phyloP scores from a whole-genome alignment of 2,113 vertebrate genomes.

The Dermatemys mawii region DNA sequence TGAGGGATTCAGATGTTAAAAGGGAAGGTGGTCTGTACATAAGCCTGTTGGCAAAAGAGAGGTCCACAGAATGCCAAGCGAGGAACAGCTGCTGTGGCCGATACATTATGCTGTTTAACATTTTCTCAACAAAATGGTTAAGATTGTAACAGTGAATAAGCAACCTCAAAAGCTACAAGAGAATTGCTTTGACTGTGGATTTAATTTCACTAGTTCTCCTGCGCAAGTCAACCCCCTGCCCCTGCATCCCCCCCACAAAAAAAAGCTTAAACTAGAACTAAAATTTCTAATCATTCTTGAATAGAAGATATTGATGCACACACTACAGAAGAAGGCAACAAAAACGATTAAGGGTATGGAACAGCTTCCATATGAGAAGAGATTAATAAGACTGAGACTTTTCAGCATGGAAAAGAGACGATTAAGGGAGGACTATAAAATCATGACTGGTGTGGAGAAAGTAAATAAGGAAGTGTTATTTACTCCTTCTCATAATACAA shows the following conservation, averaged over 20 bases:
- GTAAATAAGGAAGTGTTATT: too few relatives aligned
- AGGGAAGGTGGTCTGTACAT: not conserved
- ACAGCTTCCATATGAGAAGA: too few relatives aligned
- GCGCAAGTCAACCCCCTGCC: not conserved
- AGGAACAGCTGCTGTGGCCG: not conserved
- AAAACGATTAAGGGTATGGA: too few relatives aligned
- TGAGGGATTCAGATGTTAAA: not conserved
- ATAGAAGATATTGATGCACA: rapidly evolving
- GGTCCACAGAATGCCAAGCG: not conserved
- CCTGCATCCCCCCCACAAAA: not conserved
- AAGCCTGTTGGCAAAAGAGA: not conserved
- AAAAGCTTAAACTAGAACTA: not conserved
- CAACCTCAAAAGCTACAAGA: not conserved
- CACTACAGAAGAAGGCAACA: not conserved
- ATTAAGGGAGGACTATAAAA: too few relatives aligned
- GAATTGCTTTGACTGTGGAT: not conserved
- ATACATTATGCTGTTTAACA: not conserved
- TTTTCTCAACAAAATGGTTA: not conserved
- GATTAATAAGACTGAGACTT: too few relatives aligned
- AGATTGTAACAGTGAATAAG: not conserved
- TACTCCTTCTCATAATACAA: too few relatives aligned
- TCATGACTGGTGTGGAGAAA: too few relatives aligned
- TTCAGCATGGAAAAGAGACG: too few relatives aligned
- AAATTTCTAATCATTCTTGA: not conserved
- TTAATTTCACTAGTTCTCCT: not conserved